A percentile compares a stretch with the other conserved stretches of the same genome.
Evolutionary conservation across 2,113 vertebrate genomes (phyloP).

Genomic region (Chaenogobius annularis): DNA sequence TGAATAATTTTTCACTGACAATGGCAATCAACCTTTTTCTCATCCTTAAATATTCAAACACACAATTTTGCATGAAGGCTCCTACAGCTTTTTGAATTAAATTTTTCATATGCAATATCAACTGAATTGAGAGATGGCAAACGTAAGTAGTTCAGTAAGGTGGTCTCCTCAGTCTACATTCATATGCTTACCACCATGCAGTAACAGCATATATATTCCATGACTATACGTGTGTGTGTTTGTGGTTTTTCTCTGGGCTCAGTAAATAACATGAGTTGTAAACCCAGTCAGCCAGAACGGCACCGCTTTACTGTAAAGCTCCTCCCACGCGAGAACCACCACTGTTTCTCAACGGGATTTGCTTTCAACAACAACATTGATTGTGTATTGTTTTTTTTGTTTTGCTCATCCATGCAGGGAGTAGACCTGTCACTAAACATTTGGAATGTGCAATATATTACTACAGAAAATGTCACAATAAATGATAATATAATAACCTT

Average conservation of each 20-base stretch:
- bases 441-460: too few relatives aligned
- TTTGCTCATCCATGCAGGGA: neutral
- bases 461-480: too few relatives aligned
- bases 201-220: neutral
- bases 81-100: too few relatives aligned
- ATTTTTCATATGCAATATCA: neutral
- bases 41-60: too few relatives aligned
- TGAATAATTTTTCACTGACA: too few relatives aligned
- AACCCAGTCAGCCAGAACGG: conserved; percentile 35
- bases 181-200: conserved; percentile 7
- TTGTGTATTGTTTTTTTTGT: neutral
- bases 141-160: neutral
- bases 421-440: neutral
- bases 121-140: conserved; percentile 34
- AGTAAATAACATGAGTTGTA: conserved; percentile 36
- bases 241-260: conserved; percentile 35
- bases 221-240: conserved; percentile 19
- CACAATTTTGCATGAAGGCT: too few relatives aligned
- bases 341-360: neutral
- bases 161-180: neutral
- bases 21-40: too few relatives aligned
- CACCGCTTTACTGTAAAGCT: conserved; percentile 15
- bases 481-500: too few relatives aligned
- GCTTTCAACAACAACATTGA: neutral
- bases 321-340: neutral